Conservation (phyloP, 2,797 vertebrate genomes). For the Heteromormyrus szaboi region DNA sequence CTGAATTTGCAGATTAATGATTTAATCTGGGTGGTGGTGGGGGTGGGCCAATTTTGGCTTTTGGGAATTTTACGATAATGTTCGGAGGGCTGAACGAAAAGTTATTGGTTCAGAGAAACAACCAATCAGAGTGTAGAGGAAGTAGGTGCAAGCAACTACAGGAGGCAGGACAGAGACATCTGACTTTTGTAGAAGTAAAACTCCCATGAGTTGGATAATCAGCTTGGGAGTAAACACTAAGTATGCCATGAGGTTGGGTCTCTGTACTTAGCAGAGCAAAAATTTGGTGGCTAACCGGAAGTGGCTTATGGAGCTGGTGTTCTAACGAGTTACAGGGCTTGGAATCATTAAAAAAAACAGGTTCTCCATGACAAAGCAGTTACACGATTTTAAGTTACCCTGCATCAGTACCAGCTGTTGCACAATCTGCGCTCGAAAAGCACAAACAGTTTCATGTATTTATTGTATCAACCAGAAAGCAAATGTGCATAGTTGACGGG, state of each 20-base stretch:
- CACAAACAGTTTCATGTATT: not conserved
- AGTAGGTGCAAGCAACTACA: not conserved
- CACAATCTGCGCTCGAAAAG: not conserved
- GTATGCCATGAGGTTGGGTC: not conserved
- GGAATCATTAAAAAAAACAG: not conserved
- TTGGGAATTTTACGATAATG: not conserved
- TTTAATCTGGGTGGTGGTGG: not conserved
- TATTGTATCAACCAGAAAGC: constrained; percentile 8
- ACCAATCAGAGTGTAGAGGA: not conserved
- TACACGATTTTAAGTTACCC: constrained; percentile 1
- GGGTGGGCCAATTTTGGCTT: not conserved
- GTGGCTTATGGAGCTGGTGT: not conserved
- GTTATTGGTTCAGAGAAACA: not conserved
- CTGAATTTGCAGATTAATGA: not conserved
- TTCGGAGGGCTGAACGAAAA: not conserved
- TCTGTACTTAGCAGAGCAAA: not conserved
- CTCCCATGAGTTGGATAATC: not conserved
- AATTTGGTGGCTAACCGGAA: not conserved
- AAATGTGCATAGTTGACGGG: not conserved
- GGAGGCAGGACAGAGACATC: not conserved
- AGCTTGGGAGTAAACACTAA: not conserved
- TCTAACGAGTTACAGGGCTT: not conserved
- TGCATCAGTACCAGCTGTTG: constrained; percentile 16
- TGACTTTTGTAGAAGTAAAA: not conserved
- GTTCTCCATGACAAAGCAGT: not conserved